phyloP scores from a whole-genome alignment of 23 tunicate genomes.

The Trididemnum clinides region DNA sequence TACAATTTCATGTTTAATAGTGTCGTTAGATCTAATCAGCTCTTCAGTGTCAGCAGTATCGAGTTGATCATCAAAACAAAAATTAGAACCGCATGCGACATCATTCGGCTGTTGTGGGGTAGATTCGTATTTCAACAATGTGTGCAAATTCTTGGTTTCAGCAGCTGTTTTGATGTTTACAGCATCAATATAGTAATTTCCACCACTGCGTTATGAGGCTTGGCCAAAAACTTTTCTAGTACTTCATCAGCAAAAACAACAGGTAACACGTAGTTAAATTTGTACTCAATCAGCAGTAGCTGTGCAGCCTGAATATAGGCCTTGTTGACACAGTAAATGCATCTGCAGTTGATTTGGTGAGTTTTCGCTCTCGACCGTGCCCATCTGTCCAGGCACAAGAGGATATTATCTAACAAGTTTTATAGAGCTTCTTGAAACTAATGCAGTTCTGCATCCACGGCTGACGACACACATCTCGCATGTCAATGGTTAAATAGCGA shows the following conservation, averaged over 20 bases:
- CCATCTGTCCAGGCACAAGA: slow-evolving; percentile 13
- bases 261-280: background rate
- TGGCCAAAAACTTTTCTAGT: slow-evolving; percentile 7
- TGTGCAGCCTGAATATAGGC: slow-evolving; percentile 1
- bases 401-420: background rate
- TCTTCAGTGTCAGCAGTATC: slow-evolving; percentile 16
- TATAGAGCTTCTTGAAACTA: background rate
- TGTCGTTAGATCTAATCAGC: background rate
- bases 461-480: slow-evolving; percentile 5
- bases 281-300: background rate
- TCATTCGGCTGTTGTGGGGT: background rate
- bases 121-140: background rate
- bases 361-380: background rate
- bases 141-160: background rate
- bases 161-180: slow-evolving; percentile 3
- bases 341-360: slow-evolving; percentile 11
- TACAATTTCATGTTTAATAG: background rate
- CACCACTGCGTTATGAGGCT: slow-evolving; percentile 5
- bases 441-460: background rate
- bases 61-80: background rate
- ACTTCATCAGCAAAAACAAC: slow-evolving; percentile 17
- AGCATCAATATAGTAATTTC: background rate
- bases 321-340: slow-evolving; percentile 16
- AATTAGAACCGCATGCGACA: background rate
- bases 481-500: background rate